These are phyloP conservation scores for Nylanderia fulva DNA, from an alignment of 1,140 invertebrate genomes.

Conservation along the genomic window DNA sequence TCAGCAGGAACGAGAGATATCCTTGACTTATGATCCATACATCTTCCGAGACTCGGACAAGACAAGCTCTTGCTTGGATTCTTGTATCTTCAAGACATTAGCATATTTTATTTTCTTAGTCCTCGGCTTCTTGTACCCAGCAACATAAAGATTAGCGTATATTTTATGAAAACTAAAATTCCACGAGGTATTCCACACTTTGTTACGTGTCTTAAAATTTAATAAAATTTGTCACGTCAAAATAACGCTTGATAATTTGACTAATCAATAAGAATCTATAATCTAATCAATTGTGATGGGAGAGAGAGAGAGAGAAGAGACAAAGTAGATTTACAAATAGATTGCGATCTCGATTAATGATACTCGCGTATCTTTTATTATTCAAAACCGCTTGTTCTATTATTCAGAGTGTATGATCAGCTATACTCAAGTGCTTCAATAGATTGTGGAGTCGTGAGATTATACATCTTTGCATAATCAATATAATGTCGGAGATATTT, in stretches of 20 bases:
- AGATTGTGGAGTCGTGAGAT: conserved; percentile 24
- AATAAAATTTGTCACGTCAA: background rate
- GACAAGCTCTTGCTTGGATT: conserved; percentile 30
- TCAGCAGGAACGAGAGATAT: conserved; percentile 42
- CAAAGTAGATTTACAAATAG: conserved; percentile 11
- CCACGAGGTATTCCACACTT: background rate
- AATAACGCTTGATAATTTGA: background rate
- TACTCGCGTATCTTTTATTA: conserved; percentile 23
- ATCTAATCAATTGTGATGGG: conserved; percentile 13
- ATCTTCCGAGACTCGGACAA: conserved; percentile 11
- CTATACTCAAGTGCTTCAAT: conserved; percentile 3
- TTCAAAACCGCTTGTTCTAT: background rate
- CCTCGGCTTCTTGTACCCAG: background rate
- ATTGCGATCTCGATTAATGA: conserved; percentile 38
- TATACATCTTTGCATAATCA: conserved; percentile 45
- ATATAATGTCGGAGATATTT: conserved; percentile 51
- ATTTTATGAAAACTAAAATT: conserved; percentile 6
- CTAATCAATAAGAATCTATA: conserved; percentile 36
- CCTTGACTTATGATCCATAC: conserved; percentile 45
- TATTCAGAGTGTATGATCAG: conserved; percentile 19
- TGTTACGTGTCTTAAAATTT: background rate
- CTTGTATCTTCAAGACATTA: background rate
- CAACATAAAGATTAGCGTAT: background rate
- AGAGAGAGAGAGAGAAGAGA: background rate
- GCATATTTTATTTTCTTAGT: conserved; percentile 20